A percentile compares a stretch with the other conserved stretches of the same genome.
Evolutionary conservation across 2,113 vertebrate species (phyloP).

Genomic region (Dipodomys ordii): DNA sequence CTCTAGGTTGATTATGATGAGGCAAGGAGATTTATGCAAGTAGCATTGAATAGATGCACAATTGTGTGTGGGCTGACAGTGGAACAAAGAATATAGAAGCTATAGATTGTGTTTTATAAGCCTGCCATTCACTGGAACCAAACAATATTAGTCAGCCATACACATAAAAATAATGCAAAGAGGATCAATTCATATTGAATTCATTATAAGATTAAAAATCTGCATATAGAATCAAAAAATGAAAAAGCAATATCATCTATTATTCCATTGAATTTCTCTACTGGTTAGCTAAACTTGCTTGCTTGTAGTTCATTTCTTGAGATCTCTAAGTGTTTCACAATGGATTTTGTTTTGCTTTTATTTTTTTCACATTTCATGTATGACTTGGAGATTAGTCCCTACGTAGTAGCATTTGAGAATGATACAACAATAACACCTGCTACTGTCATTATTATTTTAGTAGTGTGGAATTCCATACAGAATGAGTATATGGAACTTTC

Average conservation of each 20-base stretch:
- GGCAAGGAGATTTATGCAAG: not conserved
- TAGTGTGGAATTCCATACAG: not conserved
- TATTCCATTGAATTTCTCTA: not conserved
- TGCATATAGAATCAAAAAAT: not conserved
- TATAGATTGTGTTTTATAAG: not conserved
- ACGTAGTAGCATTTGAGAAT: not conserved
- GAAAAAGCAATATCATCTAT: not conserved
- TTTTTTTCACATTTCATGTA: not conserved
- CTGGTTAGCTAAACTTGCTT: not conserved
- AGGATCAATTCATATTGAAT: not conserved
- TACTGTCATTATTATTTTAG: constrained; percentile 23
- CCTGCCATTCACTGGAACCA: not conserved
- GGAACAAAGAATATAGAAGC: not conserved
- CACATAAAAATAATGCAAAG: not conserved
- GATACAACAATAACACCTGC: not conserved
- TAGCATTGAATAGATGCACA: not conserved
- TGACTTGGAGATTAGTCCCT: not conserved
- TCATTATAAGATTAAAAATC: not conserved
- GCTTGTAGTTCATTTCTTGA: not conserved
- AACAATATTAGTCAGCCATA: not conserved
- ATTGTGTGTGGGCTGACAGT: not conserved
- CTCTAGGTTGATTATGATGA: not conserved
- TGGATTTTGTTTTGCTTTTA: not conserved
- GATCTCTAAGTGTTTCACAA: not conserved
- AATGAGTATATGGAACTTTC: not conserved